Percentiles rank a stretch among this genome's conserved stretches.
These are phyloP conservation scores for Hydrotaea diabolus DNA, from an alignment of 2,888 invertebrate species.

Conservation along the genomic window DNA sequence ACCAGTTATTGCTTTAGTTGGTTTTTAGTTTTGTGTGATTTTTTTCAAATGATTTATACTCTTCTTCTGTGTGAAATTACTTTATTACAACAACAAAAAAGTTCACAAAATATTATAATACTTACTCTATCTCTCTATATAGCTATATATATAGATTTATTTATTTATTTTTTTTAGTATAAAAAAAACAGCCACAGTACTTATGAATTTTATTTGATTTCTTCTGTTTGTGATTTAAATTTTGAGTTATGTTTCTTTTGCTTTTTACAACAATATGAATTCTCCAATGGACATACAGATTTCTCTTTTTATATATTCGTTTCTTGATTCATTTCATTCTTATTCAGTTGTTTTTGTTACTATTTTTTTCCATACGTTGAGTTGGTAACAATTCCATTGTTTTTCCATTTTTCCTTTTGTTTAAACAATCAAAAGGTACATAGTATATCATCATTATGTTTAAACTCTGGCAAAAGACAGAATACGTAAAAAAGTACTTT, in stretches of 20 bases:
- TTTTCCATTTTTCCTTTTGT: constrained; percentile 58
- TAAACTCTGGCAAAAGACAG: constrained; percentile 38
- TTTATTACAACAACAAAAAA: constrained; percentile 78
- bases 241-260: constrained; percentile 66
- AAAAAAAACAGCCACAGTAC: constrained; percentile 41
- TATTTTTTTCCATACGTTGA: no score
- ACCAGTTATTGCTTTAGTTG: constrained; percentile 32
- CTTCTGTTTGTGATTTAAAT: background rate
- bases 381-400: constrained; percentile 40
- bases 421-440: constrained; percentile 64
- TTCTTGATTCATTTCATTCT: background rate
- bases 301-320: constrained; percentile 3
- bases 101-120: constrained; percentile 71
- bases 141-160: constrained; percentile 22
- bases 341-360: constrained; percentile 22
- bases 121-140: background rate
- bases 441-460: constrained; percentile 30
- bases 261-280: constrained; percentile 70
- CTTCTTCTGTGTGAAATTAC: constrained; percentile 51
- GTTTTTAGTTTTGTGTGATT: background rate
- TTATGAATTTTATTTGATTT: background rate
- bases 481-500: constrained; percentile 13
- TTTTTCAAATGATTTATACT: background rate
- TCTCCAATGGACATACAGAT: constrained; percentile 41
- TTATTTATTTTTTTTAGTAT: constrained; percentile 61